Conservation (phyloP, 2,888 invertebrate species). For the Chrysopilus asiliformis region DNA sequence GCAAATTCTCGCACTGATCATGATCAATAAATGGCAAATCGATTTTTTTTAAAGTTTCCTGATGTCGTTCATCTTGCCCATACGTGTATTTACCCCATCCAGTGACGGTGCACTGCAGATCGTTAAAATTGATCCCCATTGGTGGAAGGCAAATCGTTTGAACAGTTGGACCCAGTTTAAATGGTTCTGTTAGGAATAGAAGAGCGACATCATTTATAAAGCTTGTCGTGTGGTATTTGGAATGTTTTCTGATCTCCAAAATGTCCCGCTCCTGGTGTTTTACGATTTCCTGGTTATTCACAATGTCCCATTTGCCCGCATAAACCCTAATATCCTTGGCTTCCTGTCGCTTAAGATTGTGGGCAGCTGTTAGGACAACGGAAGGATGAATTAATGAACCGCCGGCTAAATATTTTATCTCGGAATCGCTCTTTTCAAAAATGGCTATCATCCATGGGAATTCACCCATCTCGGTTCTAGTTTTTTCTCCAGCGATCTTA, state of each 20-base stretch:
- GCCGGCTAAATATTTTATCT: constrained; percentile 21
- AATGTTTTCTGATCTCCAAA: constrained; percentile 42
- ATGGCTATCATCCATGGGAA: constrained; percentile 43
- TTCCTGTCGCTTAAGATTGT: constrained; percentile 43
- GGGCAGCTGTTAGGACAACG: constrained; percentile 69
- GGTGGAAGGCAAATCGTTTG: constrained; percentile 55
- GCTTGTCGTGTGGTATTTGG: constrained; percentile 47
- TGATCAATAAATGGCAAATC: constrained; percentile 54
- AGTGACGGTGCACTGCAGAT: constrained; percentile 25
- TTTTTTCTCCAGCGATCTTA: constrained; percentile 17
- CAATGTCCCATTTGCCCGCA: constrained; percentile 75
- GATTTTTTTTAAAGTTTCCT: constrained; percentile 53
- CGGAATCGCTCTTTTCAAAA: constrained; percentile 21
- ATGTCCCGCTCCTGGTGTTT: constrained; percentile 59
- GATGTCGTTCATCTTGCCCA: constrained; percentile 41
- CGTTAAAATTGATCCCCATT: constrained; percentile 27
- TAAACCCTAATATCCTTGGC: constrained; percentile 37
- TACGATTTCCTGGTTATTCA: constrained; percentile 52
- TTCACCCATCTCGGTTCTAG: constrained; percentile 50
- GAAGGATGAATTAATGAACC: constrained; percentile 29
- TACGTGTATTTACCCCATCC: constrained; percentile 32
- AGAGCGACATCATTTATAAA: constrained; percentile 64
- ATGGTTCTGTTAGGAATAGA: constrained; percentile 47
- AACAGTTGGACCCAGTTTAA: constrained; percentile 53
- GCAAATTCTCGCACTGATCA: constrained; percentile 36